Percentiles rank a stretch among this genome's conserved stretches.
These are phyloP conservation scores for Reinhardtius hippoglossoides DNA, from an alignment of 2,113 vertebrate species.

Conservation along the genomic window DNA sequence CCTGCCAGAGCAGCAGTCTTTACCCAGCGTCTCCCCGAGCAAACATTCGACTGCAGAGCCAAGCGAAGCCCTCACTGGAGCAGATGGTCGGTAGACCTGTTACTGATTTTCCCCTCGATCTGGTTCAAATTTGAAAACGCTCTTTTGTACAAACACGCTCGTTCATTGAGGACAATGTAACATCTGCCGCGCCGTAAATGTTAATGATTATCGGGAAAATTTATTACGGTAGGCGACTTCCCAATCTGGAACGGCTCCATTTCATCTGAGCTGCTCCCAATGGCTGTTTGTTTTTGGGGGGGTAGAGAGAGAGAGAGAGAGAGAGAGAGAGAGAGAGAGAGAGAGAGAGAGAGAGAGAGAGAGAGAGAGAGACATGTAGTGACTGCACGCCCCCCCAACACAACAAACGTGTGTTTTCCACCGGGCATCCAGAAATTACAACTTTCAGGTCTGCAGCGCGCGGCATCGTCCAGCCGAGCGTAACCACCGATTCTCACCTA, in stretches of 20 bases:
- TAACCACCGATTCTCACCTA: conserved; percentile 47
- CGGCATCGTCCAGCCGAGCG: conserved; percentile 19
- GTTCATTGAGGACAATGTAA: conserved; percentile 61
- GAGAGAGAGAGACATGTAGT: not conserved
- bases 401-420: conserved; percentile 38
- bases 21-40: conserved; percentile 60
- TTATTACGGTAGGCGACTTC: conserved; percentile 66
- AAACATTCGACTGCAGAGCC: conserved; percentile 70
- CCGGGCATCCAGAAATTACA: conserved; percentile 34
- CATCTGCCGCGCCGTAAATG: conserved; percentile 70
- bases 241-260: conserved; percentile 56
- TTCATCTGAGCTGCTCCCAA: conserved; percentile 39
- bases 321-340: no score
- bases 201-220: conserved; percentile 76
- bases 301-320: not conserved
- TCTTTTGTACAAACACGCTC: conserved; percentile 48
- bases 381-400: not conserved
- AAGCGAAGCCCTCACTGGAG: conserved; percentile 52
- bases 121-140: conserved; percentile 72
- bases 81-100: conserved; percentile 74
- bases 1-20: conserved; percentile 67
- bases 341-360: no score
- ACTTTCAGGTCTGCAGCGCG: conserved; percentile 41
- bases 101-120: conserved; percentile 65
- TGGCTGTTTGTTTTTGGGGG: conserved; percentile 19